Evolutionary conservation across 2,888 invertebrate genomes (phyloP).

Genomic region (Heliconius ismenius): DNA sequence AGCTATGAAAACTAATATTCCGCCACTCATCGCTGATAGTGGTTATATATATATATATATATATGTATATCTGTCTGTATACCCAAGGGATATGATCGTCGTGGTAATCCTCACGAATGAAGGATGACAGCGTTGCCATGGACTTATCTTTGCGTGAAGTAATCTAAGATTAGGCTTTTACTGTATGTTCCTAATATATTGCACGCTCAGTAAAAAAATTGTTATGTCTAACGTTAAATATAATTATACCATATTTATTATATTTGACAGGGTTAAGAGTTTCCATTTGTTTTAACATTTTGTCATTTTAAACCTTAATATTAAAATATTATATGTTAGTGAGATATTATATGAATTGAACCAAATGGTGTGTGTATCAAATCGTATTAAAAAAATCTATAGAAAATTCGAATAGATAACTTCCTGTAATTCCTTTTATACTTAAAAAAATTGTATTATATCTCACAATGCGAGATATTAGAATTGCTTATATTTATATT

Average conservation of each 20-base stretch:
- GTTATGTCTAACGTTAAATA: not conserved
- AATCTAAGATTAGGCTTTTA: constrained; percentile 43
- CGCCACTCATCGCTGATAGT: not conserved
- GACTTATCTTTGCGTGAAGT: constrained; percentile 45
- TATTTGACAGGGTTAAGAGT: not conserved
- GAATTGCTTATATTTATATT: constrained; percentile 3
- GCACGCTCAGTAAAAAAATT: not conserved
- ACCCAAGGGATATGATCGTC: constrained; percentile 42
- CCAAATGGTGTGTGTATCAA: not conserved
- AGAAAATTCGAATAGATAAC: not conserved
- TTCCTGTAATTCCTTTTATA: not conserved
- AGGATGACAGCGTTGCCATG: constrained; percentile 44
- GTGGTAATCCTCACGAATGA: constrained; percentile 47
- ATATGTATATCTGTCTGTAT: constrained; percentile 30
- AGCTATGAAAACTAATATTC: constrained; percentile 10
- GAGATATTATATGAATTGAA: not conserved
- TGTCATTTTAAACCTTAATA: not conserved
- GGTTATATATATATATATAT: not conserved
- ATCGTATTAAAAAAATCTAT: not conserved
- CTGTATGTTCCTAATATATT: not conserved
- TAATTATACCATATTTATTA: not conserved
- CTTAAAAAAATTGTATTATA: not conserved
- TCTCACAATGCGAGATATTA: not conserved
- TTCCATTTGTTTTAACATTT: not conserved
- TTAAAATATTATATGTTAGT: too few species aligned